Evolutionary conservation across 2,113 vertebrate species (phyloP).

Genomic region (Oryzias curvinotus): DNA sequence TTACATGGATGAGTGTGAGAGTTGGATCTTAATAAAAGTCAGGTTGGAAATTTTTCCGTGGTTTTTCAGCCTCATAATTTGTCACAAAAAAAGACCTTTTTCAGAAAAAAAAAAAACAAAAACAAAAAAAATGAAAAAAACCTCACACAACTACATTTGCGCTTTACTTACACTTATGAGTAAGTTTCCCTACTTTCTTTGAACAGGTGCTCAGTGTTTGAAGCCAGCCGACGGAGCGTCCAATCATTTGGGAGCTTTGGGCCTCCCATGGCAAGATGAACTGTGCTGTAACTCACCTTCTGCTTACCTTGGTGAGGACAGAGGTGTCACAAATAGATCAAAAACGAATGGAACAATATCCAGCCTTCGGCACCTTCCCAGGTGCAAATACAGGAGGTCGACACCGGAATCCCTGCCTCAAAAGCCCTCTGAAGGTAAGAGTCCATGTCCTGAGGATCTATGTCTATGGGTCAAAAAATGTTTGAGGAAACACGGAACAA

Average conservation of each 20-base stretch:
- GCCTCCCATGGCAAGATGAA: conserved; percentile 68
- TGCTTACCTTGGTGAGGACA: conserved; percentile 5
- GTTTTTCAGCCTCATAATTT: too few species aligned
- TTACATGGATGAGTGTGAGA: too few species aligned
- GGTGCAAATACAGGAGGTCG: conserved; percentile 46
- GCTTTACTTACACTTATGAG: too few species aligned
- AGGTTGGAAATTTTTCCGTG: too few species aligned
- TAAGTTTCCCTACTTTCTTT: conserved; percentile 4
- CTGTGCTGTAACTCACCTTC: conserved; percentile 72
- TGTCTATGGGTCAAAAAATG: neutral
- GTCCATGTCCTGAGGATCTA: neutral
- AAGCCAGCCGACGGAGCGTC: conserved; percentile 2
- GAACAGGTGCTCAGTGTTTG: conserved; percentile 44
- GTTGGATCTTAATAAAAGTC: too few species aligned
- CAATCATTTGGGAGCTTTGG: conserved; percentile 3
- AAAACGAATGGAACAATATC: conserved; percentile 31
- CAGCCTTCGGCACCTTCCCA: conserved; percentile 9
- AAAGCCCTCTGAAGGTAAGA: conserved; percentile 29
- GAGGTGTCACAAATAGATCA: neutral
- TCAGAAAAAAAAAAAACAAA: too few species aligned
- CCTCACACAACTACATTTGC: too few species aligned
- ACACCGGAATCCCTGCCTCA: neutral
- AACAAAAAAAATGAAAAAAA: too few species aligned
- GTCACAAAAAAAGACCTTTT: too few species aligned
- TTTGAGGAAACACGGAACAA: too few species aligned